Evolutionary conservation across 2,888 invertebrate genomes (phyloP).

Genomic region (Caenorhabditis sp.): DNA sequence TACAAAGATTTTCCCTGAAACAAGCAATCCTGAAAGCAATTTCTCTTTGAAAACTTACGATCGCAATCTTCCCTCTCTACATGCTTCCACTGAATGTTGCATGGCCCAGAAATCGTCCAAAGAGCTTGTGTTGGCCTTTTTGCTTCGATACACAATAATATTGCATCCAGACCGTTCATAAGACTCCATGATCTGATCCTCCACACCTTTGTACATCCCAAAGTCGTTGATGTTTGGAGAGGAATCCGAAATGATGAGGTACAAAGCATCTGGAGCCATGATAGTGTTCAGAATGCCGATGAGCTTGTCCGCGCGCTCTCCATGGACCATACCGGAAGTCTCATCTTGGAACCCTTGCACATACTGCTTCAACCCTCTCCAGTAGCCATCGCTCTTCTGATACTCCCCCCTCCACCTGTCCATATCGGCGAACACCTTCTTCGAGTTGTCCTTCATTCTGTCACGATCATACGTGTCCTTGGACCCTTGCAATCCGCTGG

Average conservation of each 20-base stretch:
- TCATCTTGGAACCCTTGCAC: background rate
- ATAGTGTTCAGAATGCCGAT: background rate
- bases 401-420: background rate
- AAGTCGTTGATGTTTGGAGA: background rate
- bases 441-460: background rate
- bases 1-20: background rate
- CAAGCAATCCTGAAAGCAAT: background rate
- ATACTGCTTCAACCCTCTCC: background rate
- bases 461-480: background rate
- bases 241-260: background rate
- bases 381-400: background rate
- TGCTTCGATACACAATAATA: background rate
- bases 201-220: background rate
- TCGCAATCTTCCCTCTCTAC: background rate
- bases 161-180: background rate
- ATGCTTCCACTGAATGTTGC: background rate
- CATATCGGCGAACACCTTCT: background rate
- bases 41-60: background rate
- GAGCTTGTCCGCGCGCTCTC: background rate
- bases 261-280: background rate
- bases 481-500: background rate
- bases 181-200: background rate
- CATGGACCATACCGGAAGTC: background rate
- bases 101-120: background rate
- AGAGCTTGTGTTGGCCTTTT: background rate